Conservation (phyloP, 2,113 vertebrate genomes). For the Phoenicopterus ruber region DNA sequence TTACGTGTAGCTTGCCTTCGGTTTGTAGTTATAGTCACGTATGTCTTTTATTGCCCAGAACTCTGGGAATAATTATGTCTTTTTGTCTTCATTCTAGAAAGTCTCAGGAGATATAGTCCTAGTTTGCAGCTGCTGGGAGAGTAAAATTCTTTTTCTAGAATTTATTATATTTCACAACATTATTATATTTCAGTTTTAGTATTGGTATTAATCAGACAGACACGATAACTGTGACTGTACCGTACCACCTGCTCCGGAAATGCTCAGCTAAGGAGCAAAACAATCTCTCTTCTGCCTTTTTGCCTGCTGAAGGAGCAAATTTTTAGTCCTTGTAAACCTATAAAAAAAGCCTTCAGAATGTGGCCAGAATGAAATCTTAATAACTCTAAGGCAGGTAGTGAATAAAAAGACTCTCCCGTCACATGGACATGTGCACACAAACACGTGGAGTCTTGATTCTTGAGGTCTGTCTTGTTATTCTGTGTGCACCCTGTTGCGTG, state of each 20-base stretch:
- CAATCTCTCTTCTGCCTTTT: neutral
- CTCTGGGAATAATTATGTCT: neutral
- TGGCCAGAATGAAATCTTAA: neutral
- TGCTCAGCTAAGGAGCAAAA: neutral
- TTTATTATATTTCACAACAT: neutral
- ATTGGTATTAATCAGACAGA: neutral
- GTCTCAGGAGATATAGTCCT: neutral
- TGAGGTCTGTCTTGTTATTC: neutral
- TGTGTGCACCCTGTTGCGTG: fast-evolving
- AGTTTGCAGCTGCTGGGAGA: neutral
- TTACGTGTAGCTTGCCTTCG: neutral
- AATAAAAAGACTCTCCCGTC: neutral
- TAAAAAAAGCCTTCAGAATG: neutral
- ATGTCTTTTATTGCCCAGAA: neutral
- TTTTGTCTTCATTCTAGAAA: constrained; percentile 1
- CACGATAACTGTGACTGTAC: neutral
- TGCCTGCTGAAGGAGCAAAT: neutral
- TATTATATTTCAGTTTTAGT: neutral
- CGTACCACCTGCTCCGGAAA: neutral
- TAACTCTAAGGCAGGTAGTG: neutral
- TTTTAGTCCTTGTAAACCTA: neutral
- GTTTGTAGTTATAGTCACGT: neutral
- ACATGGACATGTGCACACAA: fast-evolving
- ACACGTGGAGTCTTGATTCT: neutral
- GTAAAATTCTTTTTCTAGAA: neutral